A percentile compares a stretch with the other conserved stretches of the same genome.
Conservation (phyloP, 2,113 vertebrate genomes). For the Anarhynchus alexandrinus region DNA sequence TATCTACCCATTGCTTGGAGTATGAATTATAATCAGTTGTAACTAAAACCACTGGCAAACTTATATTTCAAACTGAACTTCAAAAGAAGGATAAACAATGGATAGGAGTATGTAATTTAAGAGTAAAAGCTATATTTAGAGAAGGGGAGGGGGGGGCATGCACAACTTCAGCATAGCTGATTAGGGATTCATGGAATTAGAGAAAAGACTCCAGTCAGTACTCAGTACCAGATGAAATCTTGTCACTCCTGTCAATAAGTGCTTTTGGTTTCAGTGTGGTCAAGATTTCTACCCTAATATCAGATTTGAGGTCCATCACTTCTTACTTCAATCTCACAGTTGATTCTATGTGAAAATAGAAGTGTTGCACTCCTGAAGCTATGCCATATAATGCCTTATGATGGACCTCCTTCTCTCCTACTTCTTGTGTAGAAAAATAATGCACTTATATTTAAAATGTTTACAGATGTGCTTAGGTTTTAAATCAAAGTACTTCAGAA, state of each 20-base stretch:
- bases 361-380: not conserved
- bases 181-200: not conserved
- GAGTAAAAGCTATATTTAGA: not conserved
- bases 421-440: not conserved
- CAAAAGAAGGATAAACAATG: not conserved
- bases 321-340: not conserved
- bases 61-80: not conserved
- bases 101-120: not conserved
- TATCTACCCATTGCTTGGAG: not conserved
- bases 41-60: not conserved
- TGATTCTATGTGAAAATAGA: not conserved
- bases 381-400: not conserved
- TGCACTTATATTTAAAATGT: not conserved
- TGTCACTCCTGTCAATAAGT: not conserved
- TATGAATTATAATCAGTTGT: not conserved
- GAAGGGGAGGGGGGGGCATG: not conserved
- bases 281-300: not conserved
- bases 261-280: not conserved
- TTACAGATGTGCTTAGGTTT: not conserved
- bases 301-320: not conserved
- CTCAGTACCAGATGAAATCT: not conserved
- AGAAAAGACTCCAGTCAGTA: not conserved
- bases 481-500: not conserved
- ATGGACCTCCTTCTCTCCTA: not conserved
- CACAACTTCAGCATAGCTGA: not conserved